Evolutionary conservation across 1,140 invertebrate species (phyloP).

Genomic region (Heliconius hermathena): DNA sequence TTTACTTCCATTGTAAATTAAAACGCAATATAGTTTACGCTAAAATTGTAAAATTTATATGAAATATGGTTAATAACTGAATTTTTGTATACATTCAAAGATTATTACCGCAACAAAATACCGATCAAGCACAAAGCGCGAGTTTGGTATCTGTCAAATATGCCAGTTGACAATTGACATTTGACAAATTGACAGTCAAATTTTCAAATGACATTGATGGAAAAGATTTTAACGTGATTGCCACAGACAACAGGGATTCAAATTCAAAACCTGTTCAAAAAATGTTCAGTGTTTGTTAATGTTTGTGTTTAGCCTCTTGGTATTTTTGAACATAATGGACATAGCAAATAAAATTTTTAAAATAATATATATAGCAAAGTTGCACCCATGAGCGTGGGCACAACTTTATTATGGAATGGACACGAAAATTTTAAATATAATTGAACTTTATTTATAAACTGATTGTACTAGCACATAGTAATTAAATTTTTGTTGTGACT

Average conservation of each 20-base stretch:
- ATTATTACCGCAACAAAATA: neutral
- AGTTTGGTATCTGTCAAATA: neutral
- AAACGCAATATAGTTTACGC: neutral
- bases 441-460: no score
- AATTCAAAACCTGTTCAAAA: neutral
- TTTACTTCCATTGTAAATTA: constrained; percentile 57
- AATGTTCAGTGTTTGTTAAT: no score
- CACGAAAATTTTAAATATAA: no score
- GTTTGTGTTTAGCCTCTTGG: no score
- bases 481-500: no score
- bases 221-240: neutral
- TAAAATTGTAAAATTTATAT: neutral
- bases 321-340: no score
- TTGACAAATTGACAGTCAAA: neutral
- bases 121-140: neutral
- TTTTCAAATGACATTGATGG: constrained; percentile 6
- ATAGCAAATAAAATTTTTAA: no score
- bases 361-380: no score
- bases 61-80: neutral
- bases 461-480: no score
- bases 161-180: neutral
- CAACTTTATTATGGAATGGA: no score
- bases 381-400: no score
- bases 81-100: neutral
- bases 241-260: neutral